Conservation (phyloP, 2,888 invertebrate genomes). For the Chydorus sphaericus region DNA sequence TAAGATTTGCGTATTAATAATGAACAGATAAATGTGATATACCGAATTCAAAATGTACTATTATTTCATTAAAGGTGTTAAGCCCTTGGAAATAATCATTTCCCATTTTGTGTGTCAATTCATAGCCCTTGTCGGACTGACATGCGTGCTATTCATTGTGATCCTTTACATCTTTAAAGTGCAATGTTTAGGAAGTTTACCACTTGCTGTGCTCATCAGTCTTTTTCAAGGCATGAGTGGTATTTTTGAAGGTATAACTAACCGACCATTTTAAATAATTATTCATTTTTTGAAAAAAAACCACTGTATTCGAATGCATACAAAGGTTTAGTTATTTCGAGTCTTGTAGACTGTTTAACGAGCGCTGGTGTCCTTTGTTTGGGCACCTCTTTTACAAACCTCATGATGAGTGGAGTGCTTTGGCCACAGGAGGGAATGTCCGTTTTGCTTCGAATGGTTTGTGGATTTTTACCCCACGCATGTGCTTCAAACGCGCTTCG, state of each 20-base stretch:
- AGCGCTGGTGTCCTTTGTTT: slow-evolving; percentile 85
- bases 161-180: slow-evolving; percentile 78
- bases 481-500: slow-evolving; percentile 59
- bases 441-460: slow-evolving; percentile 45
- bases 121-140: slow-evolving; percentile 87
- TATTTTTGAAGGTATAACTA: slow-evolving; percentile 76
- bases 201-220: slow-evolving; percentile 68
- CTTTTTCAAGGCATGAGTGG: slow-evolving; percentile 84
- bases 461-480: slow-evolving; percentile 56
- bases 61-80: slow-evolving; percentile 39
- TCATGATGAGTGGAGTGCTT: slow-evolving; percentile 80
- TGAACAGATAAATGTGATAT: too few relatives aligned
- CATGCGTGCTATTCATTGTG: slow-evolving; percentile 79
- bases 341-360: slow-evolving; percentile 76
- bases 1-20: too few relatives aligned
- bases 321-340: slow-evolving; percentile 74
- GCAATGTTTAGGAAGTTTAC: slow-evolving; percentile 73
- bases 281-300: neutral
- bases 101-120: slow-evolving; percentile 90
- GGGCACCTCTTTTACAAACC: slow-evolving; percentile 86
- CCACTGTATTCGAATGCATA: slow-evolving; percentile 14
- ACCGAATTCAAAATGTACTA: too few relatives aligned
- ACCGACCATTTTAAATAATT: neutral
- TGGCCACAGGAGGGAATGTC: slow-evolving; percentile 98
- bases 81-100: slow-evolving; percentile 78